Evolutionary conservation across 64 coral and sea anemone species (phyloP), one percentile per base, ranked within the genome.

Genomic region (Porites lutea): DNA sequence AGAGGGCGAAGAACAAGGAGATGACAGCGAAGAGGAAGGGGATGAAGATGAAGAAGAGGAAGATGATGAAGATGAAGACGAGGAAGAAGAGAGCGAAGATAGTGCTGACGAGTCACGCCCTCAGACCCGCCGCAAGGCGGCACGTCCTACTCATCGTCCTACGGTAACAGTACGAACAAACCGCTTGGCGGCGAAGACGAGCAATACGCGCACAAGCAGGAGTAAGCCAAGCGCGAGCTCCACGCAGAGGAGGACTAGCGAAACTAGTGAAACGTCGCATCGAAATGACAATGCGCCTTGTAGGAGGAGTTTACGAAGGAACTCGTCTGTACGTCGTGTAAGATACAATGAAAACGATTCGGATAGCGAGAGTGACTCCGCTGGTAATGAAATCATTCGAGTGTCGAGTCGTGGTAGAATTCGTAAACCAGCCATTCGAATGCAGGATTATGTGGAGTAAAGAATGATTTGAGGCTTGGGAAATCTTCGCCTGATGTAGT

Each of bases 351-450:
- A 93, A 78, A 86, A 70, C 59, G 80, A 95, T 53, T 90, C 94
- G 15, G 90, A 93, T 47, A 97, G 95, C 44, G 97, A 96, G 9
- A 94, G 91, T 3, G 95, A 88, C 63, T 96, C 95, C 11, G 90
- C 86, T 92, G 73, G 82, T 48, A 91, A 96, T 21, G 95, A 93
- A 47, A 72, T 83, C 4, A 75, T 96, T 7, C 89, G 89, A 59
- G 78, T 99, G 7, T 99, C 97, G 46, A 99, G 97, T 74, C 97
- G 97, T n/a, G 97, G 97, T 10, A 88, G 97, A 27, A 88, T 99
- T 8, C 92, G 97, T 4, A 79, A 95, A 60, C 94, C 94, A 44
- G 90, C 97, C 3, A 88, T 87, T 21, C 88, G 91, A 89, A 99
- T 99, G 97, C 64, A 96, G 64, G 97, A 99, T 89, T 99, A 94